Percentiles rank a stretch among this genome's conserved stretches.
Conservation (phyloP, 2,113 vertebrate genomes). For the Hirundichthys speculiger region DNA sequence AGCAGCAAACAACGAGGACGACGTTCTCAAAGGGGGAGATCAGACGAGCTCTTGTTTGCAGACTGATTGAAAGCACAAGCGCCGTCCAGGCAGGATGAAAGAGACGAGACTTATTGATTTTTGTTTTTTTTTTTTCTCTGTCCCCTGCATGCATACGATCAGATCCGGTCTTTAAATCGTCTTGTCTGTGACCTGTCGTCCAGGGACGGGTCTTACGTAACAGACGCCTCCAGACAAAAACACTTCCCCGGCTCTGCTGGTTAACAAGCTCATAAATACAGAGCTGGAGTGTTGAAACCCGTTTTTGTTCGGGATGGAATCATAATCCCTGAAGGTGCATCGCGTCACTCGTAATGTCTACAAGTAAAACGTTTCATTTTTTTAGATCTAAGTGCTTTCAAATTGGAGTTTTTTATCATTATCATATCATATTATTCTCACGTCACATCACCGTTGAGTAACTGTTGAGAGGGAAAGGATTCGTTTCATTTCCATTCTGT, state of each 20-base stretch:
- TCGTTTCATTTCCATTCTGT: conserved; percentile 34
- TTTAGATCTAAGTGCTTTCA: conserved; percentile 24
- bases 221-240: neutral
- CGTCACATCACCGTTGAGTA: conserved; percentile 1
- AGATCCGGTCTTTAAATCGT: neutral
- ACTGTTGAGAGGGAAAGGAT: conserved; percentile 20
- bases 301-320: conserved; percentile 1
- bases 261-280: conserved; percentile 12
- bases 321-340: neutral
- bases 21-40: too few species aligned
- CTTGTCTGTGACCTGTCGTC: neutral
- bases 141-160: too few species aligned
- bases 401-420: conserved; percentile 26
- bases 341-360: neutral
- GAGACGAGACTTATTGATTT: too few species aligned
- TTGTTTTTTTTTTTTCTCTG: too few species aligned
- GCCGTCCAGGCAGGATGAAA: too few species aligned
- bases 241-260: neutral
- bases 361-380: conserved; percentile 31
- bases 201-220: neutral
- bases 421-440: too few species aligned
- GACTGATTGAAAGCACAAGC: too few species aligned
- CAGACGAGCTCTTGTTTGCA: too few species aligned
- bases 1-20: too few species aligned
- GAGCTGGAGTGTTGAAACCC: neutral